Conservation (phyloP, 2,797 vertebrate species). For the Pampus argenteus region DNA sequence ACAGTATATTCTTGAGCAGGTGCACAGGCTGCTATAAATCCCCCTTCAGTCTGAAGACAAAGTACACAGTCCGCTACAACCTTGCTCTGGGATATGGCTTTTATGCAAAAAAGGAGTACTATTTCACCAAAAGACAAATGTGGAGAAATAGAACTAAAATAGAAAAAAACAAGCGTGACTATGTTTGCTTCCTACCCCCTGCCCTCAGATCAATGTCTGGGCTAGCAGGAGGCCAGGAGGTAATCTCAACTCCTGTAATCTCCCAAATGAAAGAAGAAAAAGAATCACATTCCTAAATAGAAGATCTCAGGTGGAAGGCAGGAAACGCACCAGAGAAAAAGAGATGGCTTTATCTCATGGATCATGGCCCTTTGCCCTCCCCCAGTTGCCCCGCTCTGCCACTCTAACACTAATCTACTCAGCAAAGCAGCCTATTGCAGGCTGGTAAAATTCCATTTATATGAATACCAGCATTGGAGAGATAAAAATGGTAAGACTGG, state of each 20-base stretch:
- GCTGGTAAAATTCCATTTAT: conserved; percentile 21
- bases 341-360: conserved; percentile 23
- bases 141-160: background rate
- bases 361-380: conserved; percentile 29
- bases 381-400: conserved; percentile 2
- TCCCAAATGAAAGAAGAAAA: conserved; percentile 30
- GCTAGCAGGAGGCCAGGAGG: background rate
- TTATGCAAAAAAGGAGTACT: background rate
- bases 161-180: background rate
- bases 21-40: no score
- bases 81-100: background rate
- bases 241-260: conserved; percentile 33
- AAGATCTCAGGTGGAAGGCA: conserved; percentile 21
- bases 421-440: conserved; percentile 15
- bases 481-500: conserved; percentile 5
- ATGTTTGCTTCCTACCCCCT: background rate
- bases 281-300: conserved; percentile 11
- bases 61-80: background rate
- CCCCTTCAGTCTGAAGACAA: no score
- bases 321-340: conserved; percentile 9
- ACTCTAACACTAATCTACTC: conserved; percentile 30
- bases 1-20: no score
- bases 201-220: conserved; percentile 29
- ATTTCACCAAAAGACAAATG: conserved; percentile 1
- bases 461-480: conserved; percentile 2